Evolutionary conservation across 2,888 invertebrate genomes (phyloP), one percentile per base, ranked within the genome.

Genomic region (Plagodis dolabraria): DNA sequence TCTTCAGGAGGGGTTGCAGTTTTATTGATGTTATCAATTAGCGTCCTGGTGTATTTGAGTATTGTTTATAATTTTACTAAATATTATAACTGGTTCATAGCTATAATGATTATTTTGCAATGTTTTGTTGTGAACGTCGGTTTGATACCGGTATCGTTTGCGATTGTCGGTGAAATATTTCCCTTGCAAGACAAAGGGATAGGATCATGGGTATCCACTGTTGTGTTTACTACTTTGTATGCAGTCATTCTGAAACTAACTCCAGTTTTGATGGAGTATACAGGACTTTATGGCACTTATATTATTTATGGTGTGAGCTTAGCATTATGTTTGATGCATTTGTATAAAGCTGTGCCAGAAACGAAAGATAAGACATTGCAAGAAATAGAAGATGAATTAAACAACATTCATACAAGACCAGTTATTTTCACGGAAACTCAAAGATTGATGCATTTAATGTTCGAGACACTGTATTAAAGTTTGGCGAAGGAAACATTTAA

Each of bases 311-410:
- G 73, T 5, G 8, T 69, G 0, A 53, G 60, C 47, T 63, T 82
- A 33, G 47, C 64, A 9, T 8, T 75, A 5, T 74, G 77, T 60
- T 63, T 80, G 4, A 5, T 68, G 0, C n/a, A 74, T 33, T 63
- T 83, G 46, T 73, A 71, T 60, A 76, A 65, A 47, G 61, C 79
- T 38, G 38, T 84, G 33, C 79, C 79, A 10, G 84, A 84, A 65
- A 83, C 83, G 1, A 83, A 82, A 57, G 77, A 79, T 49, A 81
- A 67, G 57, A 75, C 77, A 0, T 63, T 83, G 38, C 77, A 78
- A 53, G 75, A 82, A 12, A 80, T 83, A 43, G 82, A 82, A 62
- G 68, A 77, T 64, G 74, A 76, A 51, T 67, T 83, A 4, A 74
- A 70, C 67, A 62, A 65, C 38, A 52, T 67, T 8, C 9, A 33